Evolutionary conservation across 2,113 vertebrate genomes (phyloP).

Genomic region (Prionailurus bengalensis): DNA sequence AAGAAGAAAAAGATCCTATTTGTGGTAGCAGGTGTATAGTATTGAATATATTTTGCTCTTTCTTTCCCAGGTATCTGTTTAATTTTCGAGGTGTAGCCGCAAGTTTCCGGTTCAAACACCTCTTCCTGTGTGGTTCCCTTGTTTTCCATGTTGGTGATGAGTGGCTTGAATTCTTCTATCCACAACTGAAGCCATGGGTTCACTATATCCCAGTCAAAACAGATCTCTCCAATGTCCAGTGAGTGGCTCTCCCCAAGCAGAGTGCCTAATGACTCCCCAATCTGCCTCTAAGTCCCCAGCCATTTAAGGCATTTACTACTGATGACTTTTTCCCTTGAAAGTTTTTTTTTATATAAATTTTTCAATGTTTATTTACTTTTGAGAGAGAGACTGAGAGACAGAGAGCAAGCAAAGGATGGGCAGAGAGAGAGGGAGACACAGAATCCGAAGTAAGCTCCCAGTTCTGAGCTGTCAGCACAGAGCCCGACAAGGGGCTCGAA

Average conservation of each 20-base stretch:
- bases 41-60: conserved; percentile 14
- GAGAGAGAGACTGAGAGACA: no score
- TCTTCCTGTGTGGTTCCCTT: conserved; percentile 96
- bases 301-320: background rate
- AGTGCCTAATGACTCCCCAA: background rate
- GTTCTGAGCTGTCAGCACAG: no score
- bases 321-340: conserved; percentile 4
- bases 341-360: background rate
- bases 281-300: background rate
- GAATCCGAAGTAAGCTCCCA: no score
- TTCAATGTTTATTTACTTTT: no score
- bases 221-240: conserved; percentile 96
- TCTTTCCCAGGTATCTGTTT: conserved; percentile 93
- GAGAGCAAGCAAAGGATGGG: no score
- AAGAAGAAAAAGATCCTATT: background rate
- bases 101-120: conserved; percentile 98
- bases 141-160: conserved; percentile 97
- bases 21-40: background rate
- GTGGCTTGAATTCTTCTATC: conserved; percentile 98
- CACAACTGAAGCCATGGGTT: conserved; percentile 96
- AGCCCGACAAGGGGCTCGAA: no score
- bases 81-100: conserved; percentile 99
- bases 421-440: no score
- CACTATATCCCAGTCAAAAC: conserved; percentile 96
- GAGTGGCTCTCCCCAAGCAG: conserved; percentile 44